phyloP scores from a whole-genome alignment of 53 echinoderm and acorn worm species.

The Hippasteria phrygiana region DNA sequence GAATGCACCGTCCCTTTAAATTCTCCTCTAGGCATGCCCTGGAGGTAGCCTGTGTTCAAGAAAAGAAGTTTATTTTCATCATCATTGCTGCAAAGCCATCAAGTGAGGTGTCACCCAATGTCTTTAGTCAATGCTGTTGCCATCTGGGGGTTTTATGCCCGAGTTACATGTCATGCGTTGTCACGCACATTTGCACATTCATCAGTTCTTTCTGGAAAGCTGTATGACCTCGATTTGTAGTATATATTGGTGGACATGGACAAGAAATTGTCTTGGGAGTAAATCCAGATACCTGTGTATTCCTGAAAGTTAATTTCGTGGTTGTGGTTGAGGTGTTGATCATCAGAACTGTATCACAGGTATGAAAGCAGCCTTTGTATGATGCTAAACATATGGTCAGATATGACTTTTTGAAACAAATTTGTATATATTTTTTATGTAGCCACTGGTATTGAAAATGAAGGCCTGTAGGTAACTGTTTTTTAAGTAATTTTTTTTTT shows the following conservation, averaged over 20 bases:
- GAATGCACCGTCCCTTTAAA: not conserved
- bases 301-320: too few relatives aligned
- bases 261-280: too few relatives aligned
- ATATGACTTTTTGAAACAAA: too few relatives aligned
- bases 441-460: too few relatives aligned
- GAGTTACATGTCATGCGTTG: slow-evolving; percentile 16
- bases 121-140: slow-evolving; percentile 16
- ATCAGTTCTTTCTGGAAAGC: not conserved
- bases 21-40: slow-evolving; percentile 4
- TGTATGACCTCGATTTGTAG: not conserved
- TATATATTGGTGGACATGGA: not conserved
- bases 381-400: too few relatives aligned
- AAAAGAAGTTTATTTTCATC: slow-evolving; percentile 36
- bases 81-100: slow-evolving; percentile 24
- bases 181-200: slow-evolving; percentile 11
- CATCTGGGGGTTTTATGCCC: slow-evolving; percentile 10
- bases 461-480: too few relatives aligned
- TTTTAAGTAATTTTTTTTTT: too few relatives aligned
- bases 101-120: slow-evolving; percentile 31
- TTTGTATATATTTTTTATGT: too few relatives aligned
- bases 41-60: slow-evolving; percentile 9
- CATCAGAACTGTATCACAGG: too few relatives aligned
- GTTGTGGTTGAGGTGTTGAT: too few relatives aligned
- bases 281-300: too few relatives aligned
- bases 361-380: too few relatives aligned